Conservation (phyloP, 2,797 vertebrate genomes). For the Austrolebias charrua region DNA sequence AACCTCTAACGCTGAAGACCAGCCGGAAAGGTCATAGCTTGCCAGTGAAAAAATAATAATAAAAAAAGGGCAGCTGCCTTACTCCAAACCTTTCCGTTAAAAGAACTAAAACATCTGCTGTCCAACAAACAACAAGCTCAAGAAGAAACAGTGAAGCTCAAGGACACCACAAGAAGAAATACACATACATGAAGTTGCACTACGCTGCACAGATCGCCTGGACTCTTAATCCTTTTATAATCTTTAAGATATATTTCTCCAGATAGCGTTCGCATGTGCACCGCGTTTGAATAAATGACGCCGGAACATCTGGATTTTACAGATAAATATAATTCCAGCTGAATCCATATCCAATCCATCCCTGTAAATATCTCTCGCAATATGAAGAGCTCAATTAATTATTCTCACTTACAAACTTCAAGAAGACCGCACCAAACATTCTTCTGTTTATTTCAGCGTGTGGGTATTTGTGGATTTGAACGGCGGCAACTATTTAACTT, state of each 20-base stretch:
- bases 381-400: conserved; percentile 62
- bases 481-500: not conserved
- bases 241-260: conserved; percentile 30
- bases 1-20: conserved; percentile 35
- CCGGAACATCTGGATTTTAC: conserved; percentile 57
- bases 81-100: conserved; percentile 29
- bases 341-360: conserved; percentile 66
- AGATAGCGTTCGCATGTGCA: conserved; percentile 26
- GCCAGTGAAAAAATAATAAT: conserved; percentile 24
- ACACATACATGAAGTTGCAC: conserved; percentile 13
- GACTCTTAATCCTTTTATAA: conserved; percentile 4
- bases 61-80: conserved; percentile 19
- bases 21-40: conserved; percentile 35
- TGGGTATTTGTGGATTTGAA: not conserved
- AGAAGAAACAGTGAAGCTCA: not conserved
- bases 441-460: conserved; percentile 10
- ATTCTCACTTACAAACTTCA: conserved; percentile 62
- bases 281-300: conserved; percentile 45
- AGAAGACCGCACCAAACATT: conserved; percentile 31
- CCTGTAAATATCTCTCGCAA: conserved; percentile 55
- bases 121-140: conserved; percentile 20
- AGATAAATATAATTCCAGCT: conserved; percentile 62
- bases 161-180: conserved; percentile 13
- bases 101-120: conserved; percentile 29
- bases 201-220: conserved; percentile 14